Base-by-base conservation (phyloP, 2,888 invertebrate genomes). In the Cosmopolites sordidus region DNA sequence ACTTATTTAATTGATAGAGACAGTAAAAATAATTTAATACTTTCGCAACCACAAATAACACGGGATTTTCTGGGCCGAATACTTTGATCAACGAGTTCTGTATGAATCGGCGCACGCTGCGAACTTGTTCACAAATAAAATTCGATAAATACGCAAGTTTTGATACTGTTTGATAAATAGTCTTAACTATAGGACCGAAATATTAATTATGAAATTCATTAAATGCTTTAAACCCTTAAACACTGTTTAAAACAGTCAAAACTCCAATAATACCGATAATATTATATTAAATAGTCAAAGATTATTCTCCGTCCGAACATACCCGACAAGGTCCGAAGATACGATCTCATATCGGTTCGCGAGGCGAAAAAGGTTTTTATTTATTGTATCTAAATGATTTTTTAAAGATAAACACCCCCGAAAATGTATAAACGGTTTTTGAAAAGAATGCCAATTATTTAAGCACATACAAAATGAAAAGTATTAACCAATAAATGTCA, bases 41-140 rank as follows among this genome's bases (percentile, higher is more conserved):
- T 53, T 54, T 51, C 59, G 54, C 51, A 59, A 57, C 51, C 47
- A 30, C 22, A 51, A 52, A 58, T 45, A 43, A 45, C 54, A 53
- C 52, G 51, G 47, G 47, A 47, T 51, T 33, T 58, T 56, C 59
- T 59, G 56, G 56, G 51, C 61, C 58, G 58, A 55, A 56, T 51
- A 60, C 56, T 53, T 58, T 52, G 48, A 48, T 44, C 52, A 57
- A 59, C 54, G 51, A 56, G 56, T 51, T 54, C 47, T 52, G 47
- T 43, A 30, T 41, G 52, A 51, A 54, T 53, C 59, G 62, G 60
- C 60, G 60, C 58, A 60, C 60, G 60, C 60, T 61, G 60, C 57
- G 50, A 56, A 52, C 43, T 43, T 46, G 48, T 43, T 49, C 51
- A 53, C 45, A 49, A 48, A 50, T 48, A 55, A 53, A 46, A 53